Conservation (phyloP, 2,888 invertebrate genomes). For the Ochropleura plecta region DNA sequence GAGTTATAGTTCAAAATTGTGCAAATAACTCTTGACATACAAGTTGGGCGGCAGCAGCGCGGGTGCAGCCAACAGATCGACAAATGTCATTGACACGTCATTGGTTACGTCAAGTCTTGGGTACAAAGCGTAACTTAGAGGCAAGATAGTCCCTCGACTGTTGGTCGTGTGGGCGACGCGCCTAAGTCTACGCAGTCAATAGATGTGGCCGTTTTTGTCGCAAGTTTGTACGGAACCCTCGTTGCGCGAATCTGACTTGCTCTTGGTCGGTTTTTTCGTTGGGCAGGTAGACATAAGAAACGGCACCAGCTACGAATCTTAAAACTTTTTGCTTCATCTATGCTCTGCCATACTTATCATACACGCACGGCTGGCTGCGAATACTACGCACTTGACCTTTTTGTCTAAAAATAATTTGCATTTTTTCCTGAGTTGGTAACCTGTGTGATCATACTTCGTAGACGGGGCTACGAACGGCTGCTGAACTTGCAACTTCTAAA, state of each 20-base stretch:
- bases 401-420: background rate
- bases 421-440: background rate
- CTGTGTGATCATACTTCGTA: background rate
- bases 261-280: too few relatives aligned
- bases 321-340: background rate
- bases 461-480: background rate
- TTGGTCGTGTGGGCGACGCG: too few relatives aligned
- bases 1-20: conserved; percentile 29
- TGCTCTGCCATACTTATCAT: background rate
- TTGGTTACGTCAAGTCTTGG: conserved; percentile 26
- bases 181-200: too few relatives aligned
- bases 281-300: background rate
- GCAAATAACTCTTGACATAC: conserved; percentile 40
- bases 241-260: too few relatives aligned
- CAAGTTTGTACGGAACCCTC: too few relatives aligned
- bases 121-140: background rate
- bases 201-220: too few relatives aligned
- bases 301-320: background rate
- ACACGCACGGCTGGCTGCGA: background rate
- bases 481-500: conserved; percentile 27
- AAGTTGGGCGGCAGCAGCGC: background rate
- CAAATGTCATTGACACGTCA: conserved; percentile 44
- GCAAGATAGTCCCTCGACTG: too few relatives aligned
- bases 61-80: background rate
- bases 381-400: background rate